Percentiles rank a stretch among this genome's conserved stretches.
These are phyloP conservation scores for Sorex fumeus DNA, from an alignment of 2,113 vertebrate genomes.

Conservation along the genomic window DNA sequence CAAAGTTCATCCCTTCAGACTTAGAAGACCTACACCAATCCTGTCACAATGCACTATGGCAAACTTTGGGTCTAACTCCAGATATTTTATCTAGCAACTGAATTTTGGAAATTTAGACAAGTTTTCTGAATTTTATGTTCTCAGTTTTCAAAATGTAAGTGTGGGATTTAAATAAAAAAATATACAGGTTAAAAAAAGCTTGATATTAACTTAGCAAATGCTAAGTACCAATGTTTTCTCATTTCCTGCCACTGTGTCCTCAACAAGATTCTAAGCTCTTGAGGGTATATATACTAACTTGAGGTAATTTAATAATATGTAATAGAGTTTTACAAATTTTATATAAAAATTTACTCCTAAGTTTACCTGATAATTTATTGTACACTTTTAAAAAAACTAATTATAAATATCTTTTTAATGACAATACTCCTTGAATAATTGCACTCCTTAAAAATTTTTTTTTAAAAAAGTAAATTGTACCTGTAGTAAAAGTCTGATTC, in stretches of 20 bases:
- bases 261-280: background rate
- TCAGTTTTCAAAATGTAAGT: slow-evolving; percentile 19
- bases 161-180: slow-evolving; percentile 3
- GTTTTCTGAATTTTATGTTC: slow-evolving; percentile 32
- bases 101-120: slow-evolving; percentile 22
- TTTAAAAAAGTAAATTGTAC: background rate
- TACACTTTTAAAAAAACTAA: background rate
- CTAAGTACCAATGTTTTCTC: background rate
- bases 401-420: background rate
- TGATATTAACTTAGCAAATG: background rate
- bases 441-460: background rate
- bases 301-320: background rate
- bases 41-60: background rate
- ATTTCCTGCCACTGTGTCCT: background rate
- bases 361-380: background rate
- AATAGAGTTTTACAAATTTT: background rate
- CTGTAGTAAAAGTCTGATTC: background rate
- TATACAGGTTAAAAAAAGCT: background rate
- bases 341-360: background rate
- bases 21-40: background rate
- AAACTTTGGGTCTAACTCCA: slow-evolving; percentile 2
- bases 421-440: background rate
- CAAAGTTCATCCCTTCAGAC: background rate
- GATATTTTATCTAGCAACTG: background rate
- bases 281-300: background rate